phyloP scores from a whole-genome alignment of 2,888 invertebrate species.

The Tupiocoris notatus region DNA sequence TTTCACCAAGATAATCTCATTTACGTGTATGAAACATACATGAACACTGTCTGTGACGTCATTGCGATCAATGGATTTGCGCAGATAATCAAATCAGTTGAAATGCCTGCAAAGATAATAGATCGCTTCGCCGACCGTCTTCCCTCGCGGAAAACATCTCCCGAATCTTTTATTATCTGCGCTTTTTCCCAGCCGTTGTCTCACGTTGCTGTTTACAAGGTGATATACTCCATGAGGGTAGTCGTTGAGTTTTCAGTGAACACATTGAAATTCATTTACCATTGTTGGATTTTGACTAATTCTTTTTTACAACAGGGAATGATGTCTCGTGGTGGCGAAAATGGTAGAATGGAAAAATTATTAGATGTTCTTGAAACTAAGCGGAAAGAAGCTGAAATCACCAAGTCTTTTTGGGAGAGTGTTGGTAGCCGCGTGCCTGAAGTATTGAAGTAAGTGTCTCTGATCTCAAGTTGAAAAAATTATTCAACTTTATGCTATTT shows the following conservation, averaged over 20 bases:
- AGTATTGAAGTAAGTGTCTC: slow-evolving; percentile 55
- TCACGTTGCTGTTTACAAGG: slow-evolving; percentile 64
- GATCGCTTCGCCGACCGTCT: slow-evolving; percentile 61
- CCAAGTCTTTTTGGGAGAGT: slow-evolving; percentile 72
- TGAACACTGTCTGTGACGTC: slow-evolving; percentile 63
- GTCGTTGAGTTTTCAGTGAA: too few relatives aligned
- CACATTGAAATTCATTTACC: too few relatives aligned
- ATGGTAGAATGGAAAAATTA: slow-evolving; percentile 60
- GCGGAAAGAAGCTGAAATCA: slow-evolving; percentile 66
- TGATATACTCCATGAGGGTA: too few relatives aligned
- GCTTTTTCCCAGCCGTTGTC: slow-evolving; percentile 64
- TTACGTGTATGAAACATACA: slow-evolving; percentile 44
- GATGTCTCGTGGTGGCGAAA: slow-evolving; percentile 50
- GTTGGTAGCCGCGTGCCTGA: slow-evolving; percentile 66
- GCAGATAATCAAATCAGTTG: slow-evolving; percentile 64
- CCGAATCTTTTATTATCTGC: slow-evolving; percentile 62
- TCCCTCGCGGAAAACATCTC: slow-evolving; percentile 55
- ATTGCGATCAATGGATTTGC: slow-evolving; percentile 69
- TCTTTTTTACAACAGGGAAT: slow-evolving; percentile 49
- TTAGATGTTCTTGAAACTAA: slow-evolving; percentile 64
- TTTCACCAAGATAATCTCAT: slow-evolving; percentile 43
- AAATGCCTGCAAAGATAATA: slow-evolving; percentile 60
- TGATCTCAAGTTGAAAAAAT: too few relatives aligned
- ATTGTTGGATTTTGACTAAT: neutral
- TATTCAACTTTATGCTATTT: too few relatives aligned